These are phyloP conservation scores for Luperina nickerlii DNA, from an alignment of 2,888 invertebrate species.

Conservation along the genomic window DNA sequence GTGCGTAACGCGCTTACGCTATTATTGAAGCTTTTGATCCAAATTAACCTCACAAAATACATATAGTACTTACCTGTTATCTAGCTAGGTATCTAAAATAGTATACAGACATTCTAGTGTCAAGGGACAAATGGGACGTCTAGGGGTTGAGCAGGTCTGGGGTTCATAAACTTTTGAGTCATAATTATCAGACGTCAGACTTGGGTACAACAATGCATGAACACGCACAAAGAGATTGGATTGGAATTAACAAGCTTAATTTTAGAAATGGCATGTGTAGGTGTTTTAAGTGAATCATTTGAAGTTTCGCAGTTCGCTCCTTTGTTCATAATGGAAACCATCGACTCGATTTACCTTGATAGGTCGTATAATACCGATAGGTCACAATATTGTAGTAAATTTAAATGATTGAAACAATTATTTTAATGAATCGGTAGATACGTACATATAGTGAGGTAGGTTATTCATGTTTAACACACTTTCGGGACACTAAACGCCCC, in stretches of 20 bases:
- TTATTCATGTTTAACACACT: neutral
- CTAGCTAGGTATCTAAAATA: neutral
- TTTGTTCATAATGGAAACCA: constrained; percentile 40
- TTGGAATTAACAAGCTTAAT: constrained; percentile 38
- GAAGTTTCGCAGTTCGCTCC: constrained; percentile 24
- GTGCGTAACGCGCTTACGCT: too few relatives aligned
- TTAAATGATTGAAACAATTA: neutral
- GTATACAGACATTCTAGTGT: constrained; percentile 11
- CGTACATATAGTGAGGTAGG: neutral
- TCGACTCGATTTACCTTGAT: constrained; percentile 20
- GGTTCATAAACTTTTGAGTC: constrained; percentile 52
- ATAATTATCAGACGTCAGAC: constrained; percentile 24
- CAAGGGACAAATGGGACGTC: constrained; percentile 24
- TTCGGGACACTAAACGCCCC: neutral
- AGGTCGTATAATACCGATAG: neutral
- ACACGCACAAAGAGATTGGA: constrained; percentile 25
- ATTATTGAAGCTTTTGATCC: neutral
- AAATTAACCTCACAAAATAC: neutral
- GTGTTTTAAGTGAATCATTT: constrained; percentile 30
- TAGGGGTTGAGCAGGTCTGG: constrained; percentile 39
- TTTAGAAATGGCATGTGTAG: constrained; percentile 40
- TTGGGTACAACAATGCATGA: constrained; percentile 25
- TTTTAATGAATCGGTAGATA: neutral
- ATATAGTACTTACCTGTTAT: neutral
- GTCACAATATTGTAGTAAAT: neutral